Conservation (phyloP, 2,113 vertebrate genomes). For the Amblyopsis rosae region DNA sequence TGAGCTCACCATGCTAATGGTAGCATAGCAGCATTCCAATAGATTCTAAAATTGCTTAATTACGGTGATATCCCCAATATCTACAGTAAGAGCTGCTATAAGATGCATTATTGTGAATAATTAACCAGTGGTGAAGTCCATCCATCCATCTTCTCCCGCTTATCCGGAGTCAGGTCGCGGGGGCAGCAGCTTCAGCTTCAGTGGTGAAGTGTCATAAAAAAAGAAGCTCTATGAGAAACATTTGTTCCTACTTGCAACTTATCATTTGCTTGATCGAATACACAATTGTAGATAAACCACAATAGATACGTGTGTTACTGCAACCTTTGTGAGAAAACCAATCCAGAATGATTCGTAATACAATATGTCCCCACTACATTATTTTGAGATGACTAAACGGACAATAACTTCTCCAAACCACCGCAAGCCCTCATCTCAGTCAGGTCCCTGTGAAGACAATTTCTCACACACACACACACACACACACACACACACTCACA, state of each 20-base stretch:
- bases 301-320: not conserved
- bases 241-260: constrained; percentile 3
- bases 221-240: not conserved
- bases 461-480: no score
- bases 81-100: no score
- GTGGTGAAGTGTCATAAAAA: no score
- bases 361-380: constrained; percentile 6
- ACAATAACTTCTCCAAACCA: constrained; percentile 24
- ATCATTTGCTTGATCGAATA: constrained; percentile 1
- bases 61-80: no score
- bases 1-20: constrained; percentile 72
- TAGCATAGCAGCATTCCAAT: not conserved
- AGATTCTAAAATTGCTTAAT: not conserved
- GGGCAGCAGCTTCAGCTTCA: no score
- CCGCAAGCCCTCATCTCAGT: constrained; percentile 23
- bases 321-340: not conserved
- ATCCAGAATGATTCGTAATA: constrained; percentile 30
- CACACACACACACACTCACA: constrained; percentile 8
- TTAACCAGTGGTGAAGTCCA: not conserved
- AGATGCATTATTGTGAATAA: not conserved
- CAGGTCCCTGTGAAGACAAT: not conserved
- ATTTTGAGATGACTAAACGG: constrained; percentile 28
- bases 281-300: constrained; percentile 5
- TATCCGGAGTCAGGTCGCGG: no score
- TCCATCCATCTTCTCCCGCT: no score